These are phyloP conservation scores for Hyalella azteca DNA, from an alignment of 2,888 invertebrate genomes.

Conservation along the genomic window DNA sequence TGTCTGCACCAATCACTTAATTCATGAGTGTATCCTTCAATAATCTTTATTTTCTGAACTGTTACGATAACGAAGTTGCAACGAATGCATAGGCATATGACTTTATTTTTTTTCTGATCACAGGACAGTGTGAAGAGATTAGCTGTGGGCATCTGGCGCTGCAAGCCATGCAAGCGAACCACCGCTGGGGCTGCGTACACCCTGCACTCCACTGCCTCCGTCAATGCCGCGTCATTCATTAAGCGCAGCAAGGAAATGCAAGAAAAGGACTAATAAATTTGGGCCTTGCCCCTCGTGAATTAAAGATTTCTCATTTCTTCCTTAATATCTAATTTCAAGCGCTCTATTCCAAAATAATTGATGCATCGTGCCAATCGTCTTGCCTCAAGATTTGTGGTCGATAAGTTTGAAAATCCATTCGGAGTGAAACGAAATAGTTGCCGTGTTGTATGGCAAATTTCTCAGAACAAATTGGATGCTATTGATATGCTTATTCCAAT, in stretches of 20 bases:
- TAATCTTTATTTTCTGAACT: too few relatives aligned
- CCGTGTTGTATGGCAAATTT: too few relatives aligned
- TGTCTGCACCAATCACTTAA: too few relatives aligned
- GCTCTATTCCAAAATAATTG: too few relatives aligned
- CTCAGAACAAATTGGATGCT: too few relatives aligned
- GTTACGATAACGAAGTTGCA: too few relatives aligned
- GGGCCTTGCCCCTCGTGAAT: not conserved
- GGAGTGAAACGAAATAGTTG: too few relatives aligned
- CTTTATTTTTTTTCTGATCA: constrained; percentile 61
- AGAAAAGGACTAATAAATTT: constrained; percentile 64
- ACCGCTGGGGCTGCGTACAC: constrained; percentile 96
- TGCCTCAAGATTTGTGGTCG: not conserved
- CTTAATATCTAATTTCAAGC: too few relatives aligned
- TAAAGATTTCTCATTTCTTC: too few relatives aligned
- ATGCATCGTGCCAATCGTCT: too few relatives aligned
- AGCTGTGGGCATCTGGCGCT: constrained; percentile 98
- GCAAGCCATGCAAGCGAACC: constrained; percentile 94
- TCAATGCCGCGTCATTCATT: constrained; percentile 95
- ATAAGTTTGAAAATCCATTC: not conserved
- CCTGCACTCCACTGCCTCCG: constrained; percentile 97
- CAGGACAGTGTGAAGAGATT: constrained; percentile 98
- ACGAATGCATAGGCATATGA: not conserved
- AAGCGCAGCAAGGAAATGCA: constrained; percentile 93
- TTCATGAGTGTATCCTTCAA: too few relatives aligned
- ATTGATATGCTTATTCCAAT: too few relatives aligned